A percentile compares a stretch with the other conserved stretches of the same genome.
These are phyloP conservation scores for Prosopocoilus inquinatus DNA, from an alignment of 2,888 invertebrate genomes.

Conservation along the genomic window DNA sequence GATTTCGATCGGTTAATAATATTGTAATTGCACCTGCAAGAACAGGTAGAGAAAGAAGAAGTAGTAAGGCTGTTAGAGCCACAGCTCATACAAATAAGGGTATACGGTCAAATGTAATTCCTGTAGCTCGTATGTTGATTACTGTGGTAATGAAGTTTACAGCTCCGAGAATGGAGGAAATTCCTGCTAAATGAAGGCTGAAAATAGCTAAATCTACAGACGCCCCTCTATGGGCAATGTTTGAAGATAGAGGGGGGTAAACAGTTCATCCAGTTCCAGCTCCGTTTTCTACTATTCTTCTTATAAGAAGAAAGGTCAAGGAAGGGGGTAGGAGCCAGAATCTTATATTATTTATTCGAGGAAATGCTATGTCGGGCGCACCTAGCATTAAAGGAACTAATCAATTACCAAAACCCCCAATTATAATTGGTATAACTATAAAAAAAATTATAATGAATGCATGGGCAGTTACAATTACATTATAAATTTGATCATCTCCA, in stretches of 20 bases:
- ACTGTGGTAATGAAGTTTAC: constrained; percentile 79
- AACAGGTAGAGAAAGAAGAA: constrained; percentile 70
- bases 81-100: no score
- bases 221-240: constrained; percentile 63
- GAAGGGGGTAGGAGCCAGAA: constrained; percentile 77
- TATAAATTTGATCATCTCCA: no score
- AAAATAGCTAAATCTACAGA: constrained; percentile 78
- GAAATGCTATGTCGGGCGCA: no score
- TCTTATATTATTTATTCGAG: constrained; percentile 82
- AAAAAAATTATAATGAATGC: constrained; percentile 79
- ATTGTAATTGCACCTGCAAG: constrained; percentile 80
- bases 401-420: no score
- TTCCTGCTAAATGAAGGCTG: constrained; percentile 71
- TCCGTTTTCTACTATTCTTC: no score
- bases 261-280: no score
- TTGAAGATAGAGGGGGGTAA: no score
- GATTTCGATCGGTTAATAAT: no score
- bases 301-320: constrained; percentile 60
- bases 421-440: constrained; percentile 66
- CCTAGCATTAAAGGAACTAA: constrained; percentile 74
- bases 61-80: constrained; percentile 54
- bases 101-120: constrained; percentile 63
- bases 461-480: no score
- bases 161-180: constrained; percentile 71
- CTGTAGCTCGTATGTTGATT: constrained; percentile 66